These are phyloP conservation scores for Mormyrus iriodes DNA, from an alignment of 2,113 vertebrate species.

Conservation along the genomic window DNA sequence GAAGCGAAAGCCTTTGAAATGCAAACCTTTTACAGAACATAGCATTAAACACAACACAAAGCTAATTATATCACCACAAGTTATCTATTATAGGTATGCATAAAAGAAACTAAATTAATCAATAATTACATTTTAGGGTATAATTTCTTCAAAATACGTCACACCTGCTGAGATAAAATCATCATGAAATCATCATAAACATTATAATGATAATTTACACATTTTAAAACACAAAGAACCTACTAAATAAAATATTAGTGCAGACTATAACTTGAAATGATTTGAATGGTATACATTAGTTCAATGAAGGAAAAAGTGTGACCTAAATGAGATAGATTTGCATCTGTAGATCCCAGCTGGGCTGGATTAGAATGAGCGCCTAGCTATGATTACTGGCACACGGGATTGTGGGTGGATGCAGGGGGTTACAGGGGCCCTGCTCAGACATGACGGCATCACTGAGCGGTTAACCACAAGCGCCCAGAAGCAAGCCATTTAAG, in stretches of 20 bases:
- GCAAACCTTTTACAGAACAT: not conserved
- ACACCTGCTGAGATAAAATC: no score
- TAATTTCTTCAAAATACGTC: not conserved
- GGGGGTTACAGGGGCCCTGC: not conserved
- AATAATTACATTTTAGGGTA: not conserved
- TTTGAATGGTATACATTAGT: not conserved
- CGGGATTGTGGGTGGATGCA: not conserved
- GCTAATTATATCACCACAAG: no score
- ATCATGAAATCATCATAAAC: no score
- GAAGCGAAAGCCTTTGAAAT: not conserved
- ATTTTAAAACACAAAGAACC: not conserved
- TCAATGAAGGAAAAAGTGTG: not conserved
- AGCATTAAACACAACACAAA: not conserved
- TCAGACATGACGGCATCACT: not conserved
- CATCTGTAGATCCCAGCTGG: not conserved
- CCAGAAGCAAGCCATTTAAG: not conserved
- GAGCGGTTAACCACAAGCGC: no score
- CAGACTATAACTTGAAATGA: not conserved
- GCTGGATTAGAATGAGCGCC: not conserved
- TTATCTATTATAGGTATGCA: not conserved
- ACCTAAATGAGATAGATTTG: conserved; percentile 15
- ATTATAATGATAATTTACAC: no score
- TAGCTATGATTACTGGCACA: not conserved
- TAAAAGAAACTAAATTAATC: not conserved
- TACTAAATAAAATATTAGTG: not conserved